phyloP scores from a whole-genome alignment of 2,888 invertebrate species.

The Marronus borbonicus region DNA sequence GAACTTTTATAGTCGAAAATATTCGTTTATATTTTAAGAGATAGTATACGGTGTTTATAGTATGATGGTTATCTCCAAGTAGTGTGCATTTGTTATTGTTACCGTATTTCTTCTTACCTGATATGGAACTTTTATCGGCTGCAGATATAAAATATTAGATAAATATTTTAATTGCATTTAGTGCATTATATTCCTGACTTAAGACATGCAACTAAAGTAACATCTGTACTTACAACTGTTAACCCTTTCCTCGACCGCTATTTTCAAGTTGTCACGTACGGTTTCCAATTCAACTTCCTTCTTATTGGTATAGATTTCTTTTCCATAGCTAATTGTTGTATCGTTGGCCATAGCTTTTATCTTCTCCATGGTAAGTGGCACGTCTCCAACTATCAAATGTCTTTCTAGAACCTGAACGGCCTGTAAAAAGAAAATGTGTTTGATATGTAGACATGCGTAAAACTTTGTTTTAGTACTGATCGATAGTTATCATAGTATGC shows the following conservation, averaged over 20 bases:
- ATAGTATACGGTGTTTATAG: not conserved
- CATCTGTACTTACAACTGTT: conserved; percentile 78
- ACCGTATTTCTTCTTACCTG: conserved; percentile 27
- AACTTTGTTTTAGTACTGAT: too few relatives aligned
- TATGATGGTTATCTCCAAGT: not conserved
- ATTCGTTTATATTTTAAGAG: not conserved
- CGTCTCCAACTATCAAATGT: conserved; percentile 87
- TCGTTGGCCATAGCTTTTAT: conserved; percentile 81
- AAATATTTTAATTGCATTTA: conserved; percentile 28
- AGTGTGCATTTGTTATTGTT: conserved; percentile 15
- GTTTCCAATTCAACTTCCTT: conserved; percentile 79
- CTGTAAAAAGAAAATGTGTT: conserved; percentile 68
- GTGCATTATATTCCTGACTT: conserved; percentile 15
- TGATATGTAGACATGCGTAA: too few relatives aligned
- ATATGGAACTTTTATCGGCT: conserved; percentile 39
- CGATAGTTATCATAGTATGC: too few relatives aligned
- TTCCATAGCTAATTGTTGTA: conserved; percentile 64
- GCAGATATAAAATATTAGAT: conserved; percentile 11
- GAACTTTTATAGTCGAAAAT: not conserved
- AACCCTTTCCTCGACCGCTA: conserved; percentile 81
- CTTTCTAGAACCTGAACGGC: conserved; percentile 88
- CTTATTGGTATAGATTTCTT: conserved; percentile 52
- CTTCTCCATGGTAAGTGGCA: conserved; percentile 86
- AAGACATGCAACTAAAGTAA: conserved; percentile 16
- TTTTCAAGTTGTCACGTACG: conserved; percentile 80